Evolutionary conservation across 2,797 vertebrate genomes (phyloP).

Genomic region (Sebastes diaconus): DNA sequence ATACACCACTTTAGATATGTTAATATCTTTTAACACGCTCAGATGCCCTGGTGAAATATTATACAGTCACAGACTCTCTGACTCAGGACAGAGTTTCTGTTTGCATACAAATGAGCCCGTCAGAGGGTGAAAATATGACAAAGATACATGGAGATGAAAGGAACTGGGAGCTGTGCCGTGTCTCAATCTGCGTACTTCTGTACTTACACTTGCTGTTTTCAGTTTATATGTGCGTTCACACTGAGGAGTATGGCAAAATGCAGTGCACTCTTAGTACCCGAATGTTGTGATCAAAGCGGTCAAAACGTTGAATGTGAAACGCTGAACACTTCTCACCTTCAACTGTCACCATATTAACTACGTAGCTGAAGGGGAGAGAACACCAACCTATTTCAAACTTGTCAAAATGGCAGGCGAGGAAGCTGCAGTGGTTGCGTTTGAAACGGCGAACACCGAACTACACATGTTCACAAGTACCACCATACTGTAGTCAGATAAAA

Average conservation of each 20-base stretch:
- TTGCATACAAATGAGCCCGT: conserved; percentile 45
- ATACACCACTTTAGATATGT: not conserved
- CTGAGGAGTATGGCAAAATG: no score
- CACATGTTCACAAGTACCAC: not conserved
- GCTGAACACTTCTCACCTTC: no score
- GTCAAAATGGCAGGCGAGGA: not conserved
- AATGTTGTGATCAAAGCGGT: fast-evolving
- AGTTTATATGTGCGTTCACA: no score
- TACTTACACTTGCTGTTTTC: no score
- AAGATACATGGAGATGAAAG: not conserved
- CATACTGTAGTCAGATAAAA: no score
- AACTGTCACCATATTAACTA: no score
- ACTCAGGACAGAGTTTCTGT: not conserved
- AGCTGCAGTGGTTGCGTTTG: not conserved
- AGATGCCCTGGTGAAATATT: conserved; percentile 7
- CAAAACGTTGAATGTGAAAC: no score
- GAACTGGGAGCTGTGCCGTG: not conserved
- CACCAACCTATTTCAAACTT: no score
- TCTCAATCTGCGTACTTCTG: fast-evolving
- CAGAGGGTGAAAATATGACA: not conserved
- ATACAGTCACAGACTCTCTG: conserved; percentile 3
- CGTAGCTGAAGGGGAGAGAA: fast-evolving
- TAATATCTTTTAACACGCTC: not conserved
- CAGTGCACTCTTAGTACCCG: no score
- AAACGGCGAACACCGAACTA: not conserved